These are phyloP conservation scores for Lithophane ornitopus DNA, from an alignment of 2,888 invertebrate species.

Conservation along the genomic window DNA sequence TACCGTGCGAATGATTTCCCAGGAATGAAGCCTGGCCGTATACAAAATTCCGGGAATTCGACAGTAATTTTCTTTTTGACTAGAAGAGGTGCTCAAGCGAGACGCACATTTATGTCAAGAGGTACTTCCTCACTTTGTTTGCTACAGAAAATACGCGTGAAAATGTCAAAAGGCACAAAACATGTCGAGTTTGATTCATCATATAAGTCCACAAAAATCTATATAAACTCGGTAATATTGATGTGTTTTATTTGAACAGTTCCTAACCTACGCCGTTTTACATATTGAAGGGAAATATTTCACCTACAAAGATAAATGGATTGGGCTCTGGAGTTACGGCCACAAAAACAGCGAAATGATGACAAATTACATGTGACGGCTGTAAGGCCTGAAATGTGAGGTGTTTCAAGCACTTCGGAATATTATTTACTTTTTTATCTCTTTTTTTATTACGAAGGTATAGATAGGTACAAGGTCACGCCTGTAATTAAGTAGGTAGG, in stretches of 20 bases:
- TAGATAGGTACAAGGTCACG: neutral
- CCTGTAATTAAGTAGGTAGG: neutral
- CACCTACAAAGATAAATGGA: constrained; percentile 61
- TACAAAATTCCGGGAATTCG: neutral
- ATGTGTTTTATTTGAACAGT: constrained; percentile 51
- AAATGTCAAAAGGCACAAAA: constrained; percentile 29
- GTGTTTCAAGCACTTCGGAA: constrained; percentile 6
- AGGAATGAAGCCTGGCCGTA: neutral
- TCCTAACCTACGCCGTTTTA: constrained; percentile 24
- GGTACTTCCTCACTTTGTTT: constrained; percentile 24
- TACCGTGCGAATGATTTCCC: neutral
- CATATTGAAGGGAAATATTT: constrained; percentile 59
- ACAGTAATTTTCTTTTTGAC: constrained; percentile 17
- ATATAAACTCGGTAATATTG: constrained; percentile 12
- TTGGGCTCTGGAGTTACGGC: constrained; percentile 42
- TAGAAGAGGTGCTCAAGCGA: constrained; percentile 24
- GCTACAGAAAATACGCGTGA: constrained; percentile 6
- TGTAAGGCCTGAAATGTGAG: neutral
- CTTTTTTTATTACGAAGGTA: constrained; percentile 4
- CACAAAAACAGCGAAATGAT: constrained; percentile 44
- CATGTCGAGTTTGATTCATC: constrained; percentile 18
- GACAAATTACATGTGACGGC: constrained; percentile 51
- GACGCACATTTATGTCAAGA: constrained; percentile 38
- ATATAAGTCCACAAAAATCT: neutral
- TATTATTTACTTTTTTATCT: constrained; percentile 35